Percentiles rank a stretch among this genome's conserved stretches.
phyloP scores from a whole-genome alignment of 2,888 invertebrate genomes.

The Octonoba sinensis region DNA sequence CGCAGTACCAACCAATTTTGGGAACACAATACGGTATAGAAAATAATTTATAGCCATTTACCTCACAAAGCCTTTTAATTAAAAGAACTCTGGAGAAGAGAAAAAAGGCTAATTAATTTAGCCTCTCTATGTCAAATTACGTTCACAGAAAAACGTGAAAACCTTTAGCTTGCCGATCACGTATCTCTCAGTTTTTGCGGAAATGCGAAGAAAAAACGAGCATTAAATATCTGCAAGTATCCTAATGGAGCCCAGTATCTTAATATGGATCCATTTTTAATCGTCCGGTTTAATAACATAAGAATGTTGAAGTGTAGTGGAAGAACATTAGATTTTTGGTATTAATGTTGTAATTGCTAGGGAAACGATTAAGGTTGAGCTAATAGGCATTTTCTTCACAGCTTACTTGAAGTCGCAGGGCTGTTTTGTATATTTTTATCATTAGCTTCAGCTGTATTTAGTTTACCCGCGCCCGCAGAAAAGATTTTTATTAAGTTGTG shows the following conservation, averaged over 20 bases:
- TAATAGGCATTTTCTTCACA: constrained; percentile 59
- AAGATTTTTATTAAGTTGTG: constrained; percentile 52
- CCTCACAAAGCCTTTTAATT: constrained; percentile 42
- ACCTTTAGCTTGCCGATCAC: constrained; percentile 49
- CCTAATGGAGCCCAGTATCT: constrained; percentile 43
- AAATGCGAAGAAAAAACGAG: constrained; percentile 19
- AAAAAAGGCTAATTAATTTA: constrained; percentile 50
- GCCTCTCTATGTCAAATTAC: constrained; percentile 50
- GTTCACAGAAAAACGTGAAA: constrained; percentile 24
- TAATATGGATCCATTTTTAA: constrained; percentile 60
- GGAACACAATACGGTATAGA: not conserved
- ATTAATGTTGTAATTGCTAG: constrained; percentile 62
- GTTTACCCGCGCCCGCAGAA: constrained; percentile 32
- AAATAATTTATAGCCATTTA: constrained; percentile 25
- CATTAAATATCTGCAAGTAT: constrained; percentile 32
- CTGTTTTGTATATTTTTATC: constrained; percentile 65
- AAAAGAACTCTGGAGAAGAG: constrained; percentile 33
- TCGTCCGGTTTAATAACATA: constrained; percentile 61
- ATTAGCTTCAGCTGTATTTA: constrained; percentile 64
- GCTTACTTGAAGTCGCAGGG: constrained; percentile 38
- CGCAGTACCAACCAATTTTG: too few species aligned
- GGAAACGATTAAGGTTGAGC: constrained; percentile 55
- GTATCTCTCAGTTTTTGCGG: constrained; percentile 25
- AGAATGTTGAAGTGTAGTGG: constrained; percentile 35
- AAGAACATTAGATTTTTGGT: constrained; percentile 54